Evolutionary conservation across 2,888 invertebrate genomes (phyloP).

Genomic region (Kuschelorhynchus macadamiae): DNA sequence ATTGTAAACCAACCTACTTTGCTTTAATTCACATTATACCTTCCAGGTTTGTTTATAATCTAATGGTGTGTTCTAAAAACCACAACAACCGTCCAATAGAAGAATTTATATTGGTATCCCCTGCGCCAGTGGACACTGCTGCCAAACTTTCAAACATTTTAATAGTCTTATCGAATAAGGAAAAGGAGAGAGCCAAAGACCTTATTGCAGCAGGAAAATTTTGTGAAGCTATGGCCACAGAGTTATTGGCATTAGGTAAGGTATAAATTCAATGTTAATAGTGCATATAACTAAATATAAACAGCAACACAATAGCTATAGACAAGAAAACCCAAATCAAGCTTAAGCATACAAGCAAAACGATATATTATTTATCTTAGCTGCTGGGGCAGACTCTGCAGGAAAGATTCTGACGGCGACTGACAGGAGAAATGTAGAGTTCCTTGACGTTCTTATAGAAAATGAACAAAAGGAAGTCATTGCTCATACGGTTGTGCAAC

Average conservation of each 20-base stretch:
- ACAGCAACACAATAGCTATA: too few relatives aligned
- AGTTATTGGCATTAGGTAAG: slow-evolving; percentile 82
- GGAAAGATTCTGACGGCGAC: slow-evolving; percentile 95
- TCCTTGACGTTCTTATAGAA: slow-evolving; percentile 96
- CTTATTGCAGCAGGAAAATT: slow-evolving; percentile 95
- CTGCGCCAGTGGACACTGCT: slow-evolving; percentile 99
- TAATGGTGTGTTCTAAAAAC: slow-evolving; percentile 98
- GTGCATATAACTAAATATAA: too few relatives aligned
- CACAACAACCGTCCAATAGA: slow-evolving; percentile 96
- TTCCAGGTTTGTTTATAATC: slow-evolving; percentile 89
- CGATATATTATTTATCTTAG: too few relatives aligned
- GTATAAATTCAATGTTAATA: too few relatives aligned
- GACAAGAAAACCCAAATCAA: too few relatives aligned
- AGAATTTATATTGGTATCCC: slow-evolving; percentile 97
- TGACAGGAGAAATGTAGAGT: slow-evolving; percentile 93
- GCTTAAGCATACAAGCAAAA: too few relatives aligned
- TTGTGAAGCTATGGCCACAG: slow-evolving; percentile 98
- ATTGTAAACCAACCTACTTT: too few relatives aligned
- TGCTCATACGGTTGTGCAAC: slow-evolving; percentile 96
- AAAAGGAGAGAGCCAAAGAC: slow-evolving; percentile 98
- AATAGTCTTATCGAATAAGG: slow-evolving; percentile 90
- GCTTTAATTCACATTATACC: too few relatives aligned
- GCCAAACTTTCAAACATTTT: slow-evolving; percentile 96
- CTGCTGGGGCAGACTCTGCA: slow-evolving; percentile 94
- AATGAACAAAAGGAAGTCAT: slow-evolving; percentile 99